Conservation (phyloP, 2,113 vertebrate species). For the Ptilorrhoa leucosticta region DNA sequence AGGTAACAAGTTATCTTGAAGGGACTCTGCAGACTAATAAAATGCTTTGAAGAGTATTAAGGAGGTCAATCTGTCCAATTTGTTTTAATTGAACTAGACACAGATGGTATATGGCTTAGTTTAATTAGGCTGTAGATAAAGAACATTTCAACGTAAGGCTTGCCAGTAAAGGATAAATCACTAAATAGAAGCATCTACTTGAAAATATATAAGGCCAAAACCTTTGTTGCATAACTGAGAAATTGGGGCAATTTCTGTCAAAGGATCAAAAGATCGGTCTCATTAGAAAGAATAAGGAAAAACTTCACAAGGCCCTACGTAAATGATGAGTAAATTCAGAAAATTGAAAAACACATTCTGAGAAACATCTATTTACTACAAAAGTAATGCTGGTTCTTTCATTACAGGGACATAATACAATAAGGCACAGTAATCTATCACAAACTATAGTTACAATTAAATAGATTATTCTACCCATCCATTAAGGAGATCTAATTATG, state of each 20-base stretch:
- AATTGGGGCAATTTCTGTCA: not conserved
- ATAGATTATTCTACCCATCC: slow-evolving; percentile 6
- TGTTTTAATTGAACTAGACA: slow-evolving; percentile 14
- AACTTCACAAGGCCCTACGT: not conserved
- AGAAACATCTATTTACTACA: not conserved
- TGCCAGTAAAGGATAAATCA: not conserved
- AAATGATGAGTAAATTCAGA: not conserved
- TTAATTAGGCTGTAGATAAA: slow-evolving; percentile 31
- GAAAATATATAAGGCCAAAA: not conserved
- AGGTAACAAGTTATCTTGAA: not conserved
- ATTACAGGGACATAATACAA: not conserved
- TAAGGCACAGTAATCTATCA: not conserved
- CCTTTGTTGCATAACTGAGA: not conserved
- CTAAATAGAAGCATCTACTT: not conserved
- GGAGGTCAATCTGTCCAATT: slow-evolving; percentile 36
- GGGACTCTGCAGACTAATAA: not conserved
- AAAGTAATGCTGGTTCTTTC: not conserved
- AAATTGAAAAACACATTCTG: not conserved
- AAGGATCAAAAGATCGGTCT: not conserved
- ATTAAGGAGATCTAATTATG: slow-evolving; percentile 29
- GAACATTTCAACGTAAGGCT: not conserved
- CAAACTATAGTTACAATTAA: slow-evolving; percentile 17
- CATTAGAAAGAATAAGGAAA: not conserved
- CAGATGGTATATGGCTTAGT: not conserved
- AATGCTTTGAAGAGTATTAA: not conserved